Percentiles rank a stretch among this genome's conserved stretches.
These are phyloP conservation scores for Epicauta chinensis DNA, from an alignment of 1,140 invertebrate species.

Conservation along the genomic window DNA sequence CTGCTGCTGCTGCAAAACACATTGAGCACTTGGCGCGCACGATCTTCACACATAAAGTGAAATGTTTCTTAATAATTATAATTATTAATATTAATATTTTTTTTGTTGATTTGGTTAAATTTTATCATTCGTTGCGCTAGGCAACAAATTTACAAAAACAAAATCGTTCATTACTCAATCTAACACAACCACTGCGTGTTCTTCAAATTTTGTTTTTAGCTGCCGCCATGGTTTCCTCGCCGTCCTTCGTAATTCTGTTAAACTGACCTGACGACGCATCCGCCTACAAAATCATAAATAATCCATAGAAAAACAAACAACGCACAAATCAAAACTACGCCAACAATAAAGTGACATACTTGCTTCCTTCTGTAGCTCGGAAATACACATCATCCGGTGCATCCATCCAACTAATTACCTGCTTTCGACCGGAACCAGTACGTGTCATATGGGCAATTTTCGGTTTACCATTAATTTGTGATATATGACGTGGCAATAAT, in stretches of 20 bases:
- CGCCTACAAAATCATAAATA: slow-evolving; percentile 70
- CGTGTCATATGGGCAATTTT: slow-evolving; percentile 63
- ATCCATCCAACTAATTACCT: slow-evolving; percentile 96
- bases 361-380: slow-evolving; percentile 80
- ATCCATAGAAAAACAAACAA: no score
- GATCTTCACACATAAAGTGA: no score
- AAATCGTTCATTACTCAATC: slow-evolving; percentile 31
- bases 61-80: no score
- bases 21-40: slow-evolving; percentile 25
- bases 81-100: no score
- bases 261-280: slow-evolving; percentile 71
- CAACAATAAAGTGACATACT: slow-evolving; percentile 66
- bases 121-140: no score
- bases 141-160: neutral
- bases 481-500: slow-evolving; percentile 52
- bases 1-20: slow-evolving; percentile 13
- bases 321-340: no score
- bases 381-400: slow-evolving; percentile 96
- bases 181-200: slow-evolving; percentile 38
- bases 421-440: slow-evolving; percentile 62
- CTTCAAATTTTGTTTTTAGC: slow-evolving; percentile 45
- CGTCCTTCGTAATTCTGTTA: slow-evolving; percentile 74
- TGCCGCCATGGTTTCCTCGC: slow-evolving; percentile 87
- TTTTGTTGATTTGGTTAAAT: no score
- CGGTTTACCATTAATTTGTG: slow-evolving; percentile 66